These are phyloP conservation scores for Brachionus plicatilis DNA, from an alignment of 1,140 invertebrate genomes.

Conservation along the genomic window DNA sequence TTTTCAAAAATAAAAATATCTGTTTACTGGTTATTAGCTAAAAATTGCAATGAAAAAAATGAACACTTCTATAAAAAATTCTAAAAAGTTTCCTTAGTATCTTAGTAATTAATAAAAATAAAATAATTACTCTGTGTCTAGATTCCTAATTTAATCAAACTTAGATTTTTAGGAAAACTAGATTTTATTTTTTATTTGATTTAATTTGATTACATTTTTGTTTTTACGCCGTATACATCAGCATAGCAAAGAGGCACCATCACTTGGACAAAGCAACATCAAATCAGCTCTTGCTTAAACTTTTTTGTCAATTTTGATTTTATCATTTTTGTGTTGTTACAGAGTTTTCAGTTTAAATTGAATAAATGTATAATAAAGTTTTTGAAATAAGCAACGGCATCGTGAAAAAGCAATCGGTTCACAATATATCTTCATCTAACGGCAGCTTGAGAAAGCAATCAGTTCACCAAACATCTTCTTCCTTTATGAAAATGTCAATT, in stretches of 20 bases:
- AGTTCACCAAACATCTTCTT: neutral
- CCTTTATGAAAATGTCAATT: neutral
- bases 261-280: neutral
- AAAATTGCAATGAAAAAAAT: neutral
- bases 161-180: neutral
- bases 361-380: neutral
- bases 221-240: neutral
- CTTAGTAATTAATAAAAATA: neutral
- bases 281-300: neutral
- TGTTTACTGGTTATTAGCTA: neutral
- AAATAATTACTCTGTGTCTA: neutral
- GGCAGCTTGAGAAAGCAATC: neutral
- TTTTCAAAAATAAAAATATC: neutral
- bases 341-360: neutral
- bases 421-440: neutral
- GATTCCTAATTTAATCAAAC: neutral
- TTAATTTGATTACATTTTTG: slow-evolving; percentile 2
- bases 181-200: neutral
- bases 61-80: neutral
- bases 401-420: neutral
- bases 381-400: neutral
- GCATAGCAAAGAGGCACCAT: neutral
- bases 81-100: neutral
- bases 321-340: neutral
- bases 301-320: neutral